Base-by-base conservation (phyloP, 2,113 vertebrate genomes). In the Apeltes quadracus region DNA sequence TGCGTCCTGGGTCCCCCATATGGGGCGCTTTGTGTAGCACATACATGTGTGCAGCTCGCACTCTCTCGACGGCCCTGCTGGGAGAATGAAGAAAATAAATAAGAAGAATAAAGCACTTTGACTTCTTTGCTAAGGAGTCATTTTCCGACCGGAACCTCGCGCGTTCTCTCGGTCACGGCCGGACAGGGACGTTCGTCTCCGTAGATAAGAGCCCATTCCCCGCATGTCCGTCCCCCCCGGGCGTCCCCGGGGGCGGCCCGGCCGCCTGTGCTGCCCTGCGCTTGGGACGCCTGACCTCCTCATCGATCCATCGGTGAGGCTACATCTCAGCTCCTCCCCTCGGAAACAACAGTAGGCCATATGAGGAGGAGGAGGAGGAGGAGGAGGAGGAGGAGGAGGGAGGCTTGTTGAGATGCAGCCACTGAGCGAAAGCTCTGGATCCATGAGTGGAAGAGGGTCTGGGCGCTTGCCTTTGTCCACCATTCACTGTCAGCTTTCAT, bases 261-360 rank as follows among this genome's bases (percentile, higher is more conserved):
- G 46, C 79, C 84, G 83, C 80, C 81, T 84, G 83, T 83, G 82
- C 84, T 87, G 77, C 70, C 77, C 78, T 87, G 61, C 69, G 70
- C 73, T 79, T 69, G 56, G 68, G 69, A 78, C 85, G 84, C 59
- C 80, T 78, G 69, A 86, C 82, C 81, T 87, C 83, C 77, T 72
- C 85, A 80, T 73, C 56, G 78, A 81, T 83, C 81, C 81, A 79
- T 69, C 61, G n/a, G 20, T 13, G 25, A 59, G 56, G 78, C 64
- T 50, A 3, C 73, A 80, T 86, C 82, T 88, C 84, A 78, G 67
- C 69, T 18, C 62, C 53, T 46, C 4, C 39, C 15, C 48, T 51
- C 48, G n/a, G 23, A 51, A 50, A 23, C 48, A 51, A 5, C 11
- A 4, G 22, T 22, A 23, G 12, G 22, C 48, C 4, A 22, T n/a